Base-by-base conservation (phyloP, 2,888 invertebrate genomes). In the Platypus cylindrus region DNA sequence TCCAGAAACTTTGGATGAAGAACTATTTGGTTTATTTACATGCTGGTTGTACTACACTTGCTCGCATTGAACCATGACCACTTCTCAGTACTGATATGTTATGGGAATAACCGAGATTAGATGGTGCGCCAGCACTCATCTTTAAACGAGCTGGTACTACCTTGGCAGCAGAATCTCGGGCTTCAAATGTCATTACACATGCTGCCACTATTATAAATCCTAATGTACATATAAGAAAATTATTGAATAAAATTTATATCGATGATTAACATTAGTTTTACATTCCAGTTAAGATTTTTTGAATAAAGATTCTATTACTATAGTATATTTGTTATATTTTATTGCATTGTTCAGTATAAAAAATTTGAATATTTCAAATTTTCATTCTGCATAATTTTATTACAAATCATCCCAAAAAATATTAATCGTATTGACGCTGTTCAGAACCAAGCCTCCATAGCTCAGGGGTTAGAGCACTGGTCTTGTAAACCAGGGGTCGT, bases 131-230 rank as follows among this genome's bases (percentile, higher is more conserved):
- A 9, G 50, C 50, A 37, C 54, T 56, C 44, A 58, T 27, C 47
- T 71, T 71, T 38, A 75, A 66, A 14, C 78, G 70, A 18, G 86
- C 85, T 1, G 89, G 89, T 11, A 87, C 85, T 33, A 93, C 86
- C 59, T 83, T 84, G 2, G 91, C 87, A 0, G 94, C 87, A 41
- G 87, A 87, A 62, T 95, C 95, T 3, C 94, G 73, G 1, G 91
- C 90, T 58, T 95, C 95, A 56, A 95, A 91, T n/a, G 94, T 95
- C 83, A 95, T 90, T 33, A 97, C 95, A 56, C 94, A 94, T 0
- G 94, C 91, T 17, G 94, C 90, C 14, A 95, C 94, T 24, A 95
- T 86, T 47, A 93, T 87, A 59, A 95, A 95, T 23, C 89, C 84
- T 85, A 54, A 2, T 53, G 46, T 37, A 35, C 11, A 16, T n/a